Percentiles rank a stretch among this genome's conserved stretches.
These are phyloP conservation scores for Leptarthrus brevirostris DNA, from an alignment of 2,888 invertebrate genomes.

Conservation along the genomic window DNA sequence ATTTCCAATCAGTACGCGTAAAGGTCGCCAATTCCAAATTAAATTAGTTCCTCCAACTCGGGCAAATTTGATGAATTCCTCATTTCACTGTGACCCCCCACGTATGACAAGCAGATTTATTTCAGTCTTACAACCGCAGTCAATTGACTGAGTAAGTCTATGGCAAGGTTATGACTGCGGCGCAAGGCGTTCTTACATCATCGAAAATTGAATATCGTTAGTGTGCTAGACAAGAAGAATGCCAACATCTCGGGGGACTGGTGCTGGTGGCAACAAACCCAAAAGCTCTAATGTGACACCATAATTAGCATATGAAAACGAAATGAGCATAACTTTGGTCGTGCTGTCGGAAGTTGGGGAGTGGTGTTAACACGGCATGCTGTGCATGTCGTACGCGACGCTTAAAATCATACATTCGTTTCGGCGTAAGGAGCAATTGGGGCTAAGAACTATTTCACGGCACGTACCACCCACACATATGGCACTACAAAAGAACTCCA, in stretches of 20 bases:
- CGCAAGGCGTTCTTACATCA: too few relatives aligned
- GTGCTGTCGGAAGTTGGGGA: background rate
- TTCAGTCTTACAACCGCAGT: background rate
- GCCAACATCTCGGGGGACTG: too few relatives aligned
- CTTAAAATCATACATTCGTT: background rate
- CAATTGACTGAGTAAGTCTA: background rate
- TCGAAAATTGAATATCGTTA: background rate
- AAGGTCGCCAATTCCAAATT: too few relatives aligned
- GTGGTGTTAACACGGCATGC: too few relatives aligned
- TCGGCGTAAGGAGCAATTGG: background rate
- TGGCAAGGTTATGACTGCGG: background rate
- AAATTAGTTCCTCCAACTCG: too few relatives aligned
- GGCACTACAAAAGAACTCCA: background rate
- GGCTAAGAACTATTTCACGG: background rate
- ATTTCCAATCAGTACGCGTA: too few relatives aligned
- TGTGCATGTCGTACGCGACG: background rate
- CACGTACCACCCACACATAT: background rate
- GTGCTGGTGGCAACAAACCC: too few relatives aligned
- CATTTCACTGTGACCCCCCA: too few relatives aligned
- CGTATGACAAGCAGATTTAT: too few relatives aligned
- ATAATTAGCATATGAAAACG: conserved; percentile 24
- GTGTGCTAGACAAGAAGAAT: too few relatives aligned
- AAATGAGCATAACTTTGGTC: background rate
- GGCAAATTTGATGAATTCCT: too few relatives aligned
- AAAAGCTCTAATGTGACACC: conserved; percentile 15